Conservation (phyloP, 2,113 vertebrate species). For the Myiozetetes cayanensis region DNA sequence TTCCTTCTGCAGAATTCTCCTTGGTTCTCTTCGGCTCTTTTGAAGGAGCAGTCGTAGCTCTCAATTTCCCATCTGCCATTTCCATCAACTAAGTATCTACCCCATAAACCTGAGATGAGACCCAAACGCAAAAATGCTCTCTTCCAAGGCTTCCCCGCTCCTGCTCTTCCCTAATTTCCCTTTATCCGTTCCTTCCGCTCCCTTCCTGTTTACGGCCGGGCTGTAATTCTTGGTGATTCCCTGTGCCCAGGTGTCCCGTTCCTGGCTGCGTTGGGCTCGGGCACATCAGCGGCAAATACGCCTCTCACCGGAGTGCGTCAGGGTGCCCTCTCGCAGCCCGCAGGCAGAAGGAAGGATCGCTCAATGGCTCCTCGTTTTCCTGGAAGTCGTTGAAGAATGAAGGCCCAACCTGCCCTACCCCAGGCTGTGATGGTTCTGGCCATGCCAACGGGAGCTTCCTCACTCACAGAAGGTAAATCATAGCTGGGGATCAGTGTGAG, state of each 20-base stretch:
- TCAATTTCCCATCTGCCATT: not conserved
- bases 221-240: not conserved
- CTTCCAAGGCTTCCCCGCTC: not conserved
- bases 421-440: constrained; percentile 92
- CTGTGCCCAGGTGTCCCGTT: constrained; percentile 86
- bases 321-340: constrained; percentile 93
- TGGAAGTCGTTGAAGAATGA: constrained; percentile 97
- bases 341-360: constrained; percentile 92
- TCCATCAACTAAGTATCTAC: not conserved
- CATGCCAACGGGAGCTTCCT: constrained; percentile 98
- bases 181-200: not conserved
- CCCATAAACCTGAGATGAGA: not conserved
- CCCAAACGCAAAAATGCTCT: rapidly evolving
- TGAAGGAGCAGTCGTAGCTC: not conserved
- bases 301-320: constrained; percentile 95
- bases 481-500: rapidly evolving
- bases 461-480: constrained; percentile 91
- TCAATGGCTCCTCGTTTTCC: constrained; percentile 90
- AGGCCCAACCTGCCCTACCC: constrained; percentile 92
- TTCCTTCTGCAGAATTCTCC: not conserved
- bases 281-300: constrained; percentile 97
- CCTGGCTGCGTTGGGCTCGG: constrained; percentile 95
- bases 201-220: rapidly evolving
- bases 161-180: not conserved
- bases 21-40: not conserved